Percentiles rank a stretch among this genome's conserved stretches.
These are phyloP conservation scores for Micropoecilia bifurca DNA, from an alignment of 2,797 vertebrate genomes.

Conservation along the genomic window DNA sequence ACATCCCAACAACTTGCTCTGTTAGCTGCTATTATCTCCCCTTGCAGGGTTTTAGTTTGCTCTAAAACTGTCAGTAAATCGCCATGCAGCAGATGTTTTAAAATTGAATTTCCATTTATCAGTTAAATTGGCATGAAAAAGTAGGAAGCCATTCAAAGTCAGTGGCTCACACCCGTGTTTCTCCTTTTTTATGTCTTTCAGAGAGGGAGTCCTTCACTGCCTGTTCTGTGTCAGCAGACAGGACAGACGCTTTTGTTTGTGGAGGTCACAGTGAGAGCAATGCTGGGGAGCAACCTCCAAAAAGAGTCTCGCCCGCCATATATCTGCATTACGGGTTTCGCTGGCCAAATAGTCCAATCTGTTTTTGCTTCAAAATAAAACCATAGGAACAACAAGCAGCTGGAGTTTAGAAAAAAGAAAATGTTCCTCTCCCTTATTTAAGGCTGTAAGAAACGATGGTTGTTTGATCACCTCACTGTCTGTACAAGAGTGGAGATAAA, in stretches of 20 bases:
- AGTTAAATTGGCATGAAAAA: slow-evolving; percentile 71
- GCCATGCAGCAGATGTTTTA: slow-evolving; percentile 15
- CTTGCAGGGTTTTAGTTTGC: slow-evolving; percentile 64
- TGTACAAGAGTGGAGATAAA: slow-evolving; percentile 28
- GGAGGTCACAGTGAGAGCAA: slow-evolving; percentile 78
- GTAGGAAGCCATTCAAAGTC: slow-evolving; percentile 59
- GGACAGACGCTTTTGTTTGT: slow-evolving; percentile 83
- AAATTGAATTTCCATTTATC: slow-evolving; percentile 33
- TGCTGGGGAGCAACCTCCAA: slow-evolving; percentile 70
- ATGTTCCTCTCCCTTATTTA: slow-evolving; percentile 16
- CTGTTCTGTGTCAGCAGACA: slow-evolving; percentile 82
- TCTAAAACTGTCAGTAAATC: slow-evolving; percentile 55
- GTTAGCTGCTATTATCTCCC: slow-evolving; percentile 25
- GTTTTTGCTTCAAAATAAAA: slow-evolving; percentile 59
- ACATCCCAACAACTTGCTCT: background rate
- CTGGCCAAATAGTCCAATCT: slow-evolving; percentile 69
- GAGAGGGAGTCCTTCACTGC: slow-evolving; percentile 82
- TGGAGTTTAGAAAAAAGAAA: slow-evolving; percentile 29
- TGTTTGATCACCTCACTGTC: slow-evolving; percentile 28
- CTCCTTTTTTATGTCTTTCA: slow-evolving; percentile 85
- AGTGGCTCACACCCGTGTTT: slow-evolving; percentile 77
- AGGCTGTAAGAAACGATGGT: slow-evolving; percentile 15
- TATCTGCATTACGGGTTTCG: slow-evolving; percentile 73
- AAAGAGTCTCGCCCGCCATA: slow-evolving; percentile 70
- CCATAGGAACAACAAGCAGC: slow-evolving; percentile 39